phyloP scores from a whole-genome alignment of 92 coral and sea anemone species.

The Meandrina meandrites region DNA sequence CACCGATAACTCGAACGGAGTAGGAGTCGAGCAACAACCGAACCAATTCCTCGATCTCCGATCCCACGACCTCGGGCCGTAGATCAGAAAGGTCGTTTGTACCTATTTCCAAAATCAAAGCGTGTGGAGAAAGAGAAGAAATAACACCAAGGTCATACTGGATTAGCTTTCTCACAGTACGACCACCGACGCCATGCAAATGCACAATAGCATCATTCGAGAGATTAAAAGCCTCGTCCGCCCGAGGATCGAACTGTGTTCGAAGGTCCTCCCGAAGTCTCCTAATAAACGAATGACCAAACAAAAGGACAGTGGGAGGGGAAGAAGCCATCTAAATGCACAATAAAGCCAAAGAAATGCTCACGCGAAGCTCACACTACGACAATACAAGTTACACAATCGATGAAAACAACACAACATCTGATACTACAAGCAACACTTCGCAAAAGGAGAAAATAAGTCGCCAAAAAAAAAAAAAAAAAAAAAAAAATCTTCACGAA shows the following conservation, averaged over 20 bases:
- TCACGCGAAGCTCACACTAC: too few species aligned
- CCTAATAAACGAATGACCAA: constrained; percentile 12
- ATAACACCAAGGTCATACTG: not conserved
- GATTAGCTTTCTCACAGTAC: not conserved
- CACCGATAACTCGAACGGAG: constrained; percentile 11
- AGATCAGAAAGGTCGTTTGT: not conserved
- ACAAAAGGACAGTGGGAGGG: constrained; percentile 16
- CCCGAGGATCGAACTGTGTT: constrained; percentile 1
- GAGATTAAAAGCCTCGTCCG: not conserved
- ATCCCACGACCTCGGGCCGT: constrained; percentile 11
- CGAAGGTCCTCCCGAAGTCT: constrained; percentile 7
- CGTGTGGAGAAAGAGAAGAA: not conserved
- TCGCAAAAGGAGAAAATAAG: too few species aligned
- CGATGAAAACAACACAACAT: too few species aligned
- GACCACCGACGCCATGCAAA: constrained; percentile 32
- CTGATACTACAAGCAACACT: too few species aligned
- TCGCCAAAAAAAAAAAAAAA: too few species aligned
- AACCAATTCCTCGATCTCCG: constrained; percentile 11
- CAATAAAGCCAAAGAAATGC: too few species aligned
- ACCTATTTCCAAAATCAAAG: too few species aligned
- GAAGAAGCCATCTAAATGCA: constrained; percentile 6
- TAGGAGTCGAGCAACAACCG: not conserved
- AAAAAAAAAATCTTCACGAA: too few species aligned
- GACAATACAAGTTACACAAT: too few species aligned
- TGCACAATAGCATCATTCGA: not conserved